These are phyloP conservation scores for Cyprinella venusta DNA, from an alignment of 2,797 vertebrate genomes.

Conservation along the genomic window DNA sequence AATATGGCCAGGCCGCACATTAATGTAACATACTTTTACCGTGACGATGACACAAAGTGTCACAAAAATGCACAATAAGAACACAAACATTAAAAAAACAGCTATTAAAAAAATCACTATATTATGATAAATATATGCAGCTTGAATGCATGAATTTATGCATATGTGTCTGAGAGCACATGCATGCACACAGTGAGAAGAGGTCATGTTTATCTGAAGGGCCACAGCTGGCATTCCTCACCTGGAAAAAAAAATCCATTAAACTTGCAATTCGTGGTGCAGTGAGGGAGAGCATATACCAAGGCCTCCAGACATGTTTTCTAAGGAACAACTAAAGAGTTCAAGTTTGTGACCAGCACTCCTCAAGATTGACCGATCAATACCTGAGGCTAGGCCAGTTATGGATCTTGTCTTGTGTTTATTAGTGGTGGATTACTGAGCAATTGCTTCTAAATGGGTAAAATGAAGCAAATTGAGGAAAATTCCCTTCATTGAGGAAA, in stretches of 20 bases:
- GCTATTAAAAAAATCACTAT: neutral
- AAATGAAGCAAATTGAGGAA: neutral
- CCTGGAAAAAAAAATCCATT: slow-evolving; percentile 55
- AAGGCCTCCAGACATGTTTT: slow-evolving; percentile 29
- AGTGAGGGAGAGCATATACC: slow-evolving; percentile 21
- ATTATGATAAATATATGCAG: neutral
- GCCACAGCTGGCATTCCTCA: slow-evolving; percentile 54
- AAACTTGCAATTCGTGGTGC: slow-evolving; percentile 40
- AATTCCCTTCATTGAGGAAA: neutral
- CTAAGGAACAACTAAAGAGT: neutral
- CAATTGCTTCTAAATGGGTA: slow-evolving; percentile 10
- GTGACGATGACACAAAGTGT: neutral
- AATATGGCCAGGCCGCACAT: no score
- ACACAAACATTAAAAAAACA: neutral
- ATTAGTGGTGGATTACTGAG: slow-evolving; percentile 12
- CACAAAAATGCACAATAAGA: neutral
- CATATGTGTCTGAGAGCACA: slow-evolving; percentile 35
- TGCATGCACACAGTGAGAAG: neutral
- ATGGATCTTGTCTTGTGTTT: slow-evolving; percentile 13
- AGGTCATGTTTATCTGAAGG: neutral
- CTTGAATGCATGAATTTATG: neutral
- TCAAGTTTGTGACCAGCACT: slow-evolving; percentile 14
- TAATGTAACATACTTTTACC: neutral
- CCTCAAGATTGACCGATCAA: slow-evolving; percentile 33
- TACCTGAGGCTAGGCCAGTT: slow-evolving; percentile 9